These are phyloP conservation scores for Stegostoma tigrinum DNA, from an alignment of 2,113 vertebrate species.

Conservation along the genomic window DNA sequence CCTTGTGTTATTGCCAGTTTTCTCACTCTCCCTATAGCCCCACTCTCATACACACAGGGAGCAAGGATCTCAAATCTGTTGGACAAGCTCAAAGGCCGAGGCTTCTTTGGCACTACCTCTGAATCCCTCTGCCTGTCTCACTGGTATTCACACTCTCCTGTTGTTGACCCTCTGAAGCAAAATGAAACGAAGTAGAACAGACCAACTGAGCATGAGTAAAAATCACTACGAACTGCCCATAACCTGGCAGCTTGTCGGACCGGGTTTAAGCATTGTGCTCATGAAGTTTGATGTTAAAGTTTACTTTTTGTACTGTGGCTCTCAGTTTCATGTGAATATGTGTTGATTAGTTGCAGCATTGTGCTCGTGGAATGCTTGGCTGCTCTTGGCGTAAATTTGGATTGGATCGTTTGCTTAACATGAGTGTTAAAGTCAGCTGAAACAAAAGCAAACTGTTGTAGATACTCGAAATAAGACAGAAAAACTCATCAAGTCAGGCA, in stretches of 20 bases:
- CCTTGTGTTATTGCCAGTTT: no score
- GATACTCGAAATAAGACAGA: not conserved
- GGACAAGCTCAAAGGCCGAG: no score
- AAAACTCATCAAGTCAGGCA: not conserved
- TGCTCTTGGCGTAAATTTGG: not conserved
- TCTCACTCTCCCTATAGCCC: no score
- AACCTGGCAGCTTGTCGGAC: not conserved
- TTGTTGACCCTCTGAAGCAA: not conserved
- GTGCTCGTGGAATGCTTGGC: not conserved
- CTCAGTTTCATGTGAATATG: not conserved
- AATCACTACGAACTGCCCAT: not conserved
- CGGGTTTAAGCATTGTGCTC: not conserved
- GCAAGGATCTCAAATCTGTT: no score
- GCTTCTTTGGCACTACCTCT: no score
- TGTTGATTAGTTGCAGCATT: not conserved
- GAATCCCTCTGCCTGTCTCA: no score
- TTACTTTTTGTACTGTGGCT: not conserved
- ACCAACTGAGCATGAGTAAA: not conserved
- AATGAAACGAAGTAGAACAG: not conserved
- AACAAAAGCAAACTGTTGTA: not conserved
- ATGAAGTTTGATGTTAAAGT: not conserved
- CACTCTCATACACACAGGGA: no score
- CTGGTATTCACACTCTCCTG: no score
- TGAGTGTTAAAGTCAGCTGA: not conserved
- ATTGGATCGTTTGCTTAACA: not conserved